Percentiles rank a stretch among this genome's conserved stretches.
Evolutionary conservation across 2,797 vertebrate species (phyloP).

Genomic region (Centroberyx gerrardi): DNA sequence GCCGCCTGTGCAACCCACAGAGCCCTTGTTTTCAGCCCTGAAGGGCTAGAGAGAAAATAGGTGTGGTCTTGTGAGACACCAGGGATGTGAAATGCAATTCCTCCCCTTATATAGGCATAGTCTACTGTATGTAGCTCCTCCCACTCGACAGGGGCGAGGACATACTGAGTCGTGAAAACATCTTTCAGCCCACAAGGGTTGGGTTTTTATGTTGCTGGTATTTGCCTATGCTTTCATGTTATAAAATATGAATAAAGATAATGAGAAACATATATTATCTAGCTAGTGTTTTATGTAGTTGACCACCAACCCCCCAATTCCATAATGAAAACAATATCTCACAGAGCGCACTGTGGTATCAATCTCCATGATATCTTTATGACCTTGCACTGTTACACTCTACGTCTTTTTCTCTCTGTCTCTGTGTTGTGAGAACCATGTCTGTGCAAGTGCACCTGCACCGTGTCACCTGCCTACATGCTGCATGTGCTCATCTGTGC

Average conservation of each 20-base stretch:
- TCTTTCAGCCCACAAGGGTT: constrained; percentile 30
- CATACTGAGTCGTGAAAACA: constrained; percentile 18
- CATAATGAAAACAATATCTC: not conserved
- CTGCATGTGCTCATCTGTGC: constrained; percentile 33
- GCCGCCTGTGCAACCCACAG: constrained; percentile 68
- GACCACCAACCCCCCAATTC: not conserved
- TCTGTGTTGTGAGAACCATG: not conserved
- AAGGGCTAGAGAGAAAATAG: constrained; percentile 68
- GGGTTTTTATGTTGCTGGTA: constrained; percentile 40
- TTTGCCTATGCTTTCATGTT: constrained; percentile 26
- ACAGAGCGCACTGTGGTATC: not conserved
- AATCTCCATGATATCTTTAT: not conserved
- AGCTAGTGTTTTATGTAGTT: not conserved
- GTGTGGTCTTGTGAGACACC: constrained; percentile 73
- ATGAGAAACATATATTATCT: not conserved
- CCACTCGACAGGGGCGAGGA: constrained; percentile 40
- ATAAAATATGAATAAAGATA: not conserved
- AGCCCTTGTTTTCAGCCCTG: constrained; percentile 54
- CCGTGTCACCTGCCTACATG: constrained; percentile 22
- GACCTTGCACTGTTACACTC: not conserved
- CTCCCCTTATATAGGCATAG: constrained; percentile 57
- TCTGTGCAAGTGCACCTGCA: not conserved
- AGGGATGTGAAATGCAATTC: constrained; percentile 56
- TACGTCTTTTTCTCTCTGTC: not conserved
- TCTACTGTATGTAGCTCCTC: constrained; percentile 41